These are phyloP conservation scores for Phymanthus crucifer DNA, from an alignment of 92 coral and sea anemone species.

Conservation along the genomic window DNA sequence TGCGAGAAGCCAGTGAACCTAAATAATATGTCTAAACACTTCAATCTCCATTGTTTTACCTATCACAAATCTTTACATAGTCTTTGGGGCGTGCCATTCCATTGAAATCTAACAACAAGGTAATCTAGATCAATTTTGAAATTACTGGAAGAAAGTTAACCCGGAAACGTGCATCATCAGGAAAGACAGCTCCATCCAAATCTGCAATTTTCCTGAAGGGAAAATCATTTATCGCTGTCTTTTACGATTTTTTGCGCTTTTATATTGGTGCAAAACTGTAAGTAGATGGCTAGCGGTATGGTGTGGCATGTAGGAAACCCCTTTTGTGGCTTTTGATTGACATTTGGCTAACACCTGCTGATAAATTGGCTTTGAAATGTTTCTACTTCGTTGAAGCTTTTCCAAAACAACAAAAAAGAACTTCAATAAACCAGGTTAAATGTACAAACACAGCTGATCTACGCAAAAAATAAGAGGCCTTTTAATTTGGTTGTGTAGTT, in stretches of 20 bases:
- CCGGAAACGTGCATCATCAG: constrained; percentile 26
- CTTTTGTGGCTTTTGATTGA: constrained; percentile 90
- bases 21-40: constrained; percentile 99
- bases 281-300: constrained; percentile 80
- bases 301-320: constrained; percentile 89
- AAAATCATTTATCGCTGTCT: constrained; percentile 8
- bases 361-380: constrained; percentile 96
- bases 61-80: constrained; percentile 95
- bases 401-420: constrained; percentile 78
- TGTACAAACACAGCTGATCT: constrained; percentile 85
- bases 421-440: constrained; percentile 77
- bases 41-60: constrained; percentile 96
- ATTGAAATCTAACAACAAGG: constrained; percentile 93
- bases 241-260: not conserved
- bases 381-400: constrained; percentile 73
- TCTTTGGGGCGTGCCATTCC: constrained; percentile 94
- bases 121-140: constrained; percentile 91
- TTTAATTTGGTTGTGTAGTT: constrained; percentile 30
- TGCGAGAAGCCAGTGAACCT: constrained; percentile 82
- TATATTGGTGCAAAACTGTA: constrained; percentile 61
- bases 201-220: constrained; percentile 11
- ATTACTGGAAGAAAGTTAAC: constrained; percentile 51
- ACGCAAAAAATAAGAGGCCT: constrained; percentile 28
- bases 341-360: constrained; percentile 99
- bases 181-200: not conserved